Evolutionary conservation across 2,113 vertebrate genomes (phyloP).

Genomic region (Eurystomus gularis): DNA sequence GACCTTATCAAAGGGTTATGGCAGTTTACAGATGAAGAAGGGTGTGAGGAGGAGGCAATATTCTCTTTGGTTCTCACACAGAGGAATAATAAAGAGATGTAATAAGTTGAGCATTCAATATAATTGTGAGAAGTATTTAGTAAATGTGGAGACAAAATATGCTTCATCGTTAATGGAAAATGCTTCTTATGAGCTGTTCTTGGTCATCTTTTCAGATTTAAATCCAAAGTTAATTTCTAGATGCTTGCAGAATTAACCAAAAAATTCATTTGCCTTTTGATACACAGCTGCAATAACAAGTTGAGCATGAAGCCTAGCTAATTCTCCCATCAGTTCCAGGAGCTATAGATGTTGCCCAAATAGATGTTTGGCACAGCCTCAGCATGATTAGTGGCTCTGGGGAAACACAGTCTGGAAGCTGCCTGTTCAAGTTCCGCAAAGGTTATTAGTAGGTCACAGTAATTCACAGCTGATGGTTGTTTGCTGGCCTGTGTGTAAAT

Average conservation of each 20-base stretch:
- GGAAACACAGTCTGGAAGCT: neutral
- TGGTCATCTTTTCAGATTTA: neutral
- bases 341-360: neutral
- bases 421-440: neutral
- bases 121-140: neutral
- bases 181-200: neutral
- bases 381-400: neutral
- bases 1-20: neutral
- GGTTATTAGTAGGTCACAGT: neutral
- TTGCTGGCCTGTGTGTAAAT: neutral
- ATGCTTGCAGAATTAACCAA: neutral
- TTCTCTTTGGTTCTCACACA: neutral
- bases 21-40: neutral
- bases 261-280: neutral
- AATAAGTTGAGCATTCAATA: neutral
- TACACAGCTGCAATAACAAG: neutral
- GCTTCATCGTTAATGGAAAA: neutral
- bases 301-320: neutral
- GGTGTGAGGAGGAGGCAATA: neutral
- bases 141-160: neutral
- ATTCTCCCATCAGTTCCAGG: neutral
- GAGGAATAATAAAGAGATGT: conserved; percentile 7
- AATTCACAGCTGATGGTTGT: neutral
- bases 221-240: conserved; percentile 19
- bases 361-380: neutral